A percentile compares a stretch with the other conserved stretches of the same genome.
Evolutionary conservation across 2,113 vertebrate genomes (phyloP).

Genomic region (Lagopus muta): DNA sequence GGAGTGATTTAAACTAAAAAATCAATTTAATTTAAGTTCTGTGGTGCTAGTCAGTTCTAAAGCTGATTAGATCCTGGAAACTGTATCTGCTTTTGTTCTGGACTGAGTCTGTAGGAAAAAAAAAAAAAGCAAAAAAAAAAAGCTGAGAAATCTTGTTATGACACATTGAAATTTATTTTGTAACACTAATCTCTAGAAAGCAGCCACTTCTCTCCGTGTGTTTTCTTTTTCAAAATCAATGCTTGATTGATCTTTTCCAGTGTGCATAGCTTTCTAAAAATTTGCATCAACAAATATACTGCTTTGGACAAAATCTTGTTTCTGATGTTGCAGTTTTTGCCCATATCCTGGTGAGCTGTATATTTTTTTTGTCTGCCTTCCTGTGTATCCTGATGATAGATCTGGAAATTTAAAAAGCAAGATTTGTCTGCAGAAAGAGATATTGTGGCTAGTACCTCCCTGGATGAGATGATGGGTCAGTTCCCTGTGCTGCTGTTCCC

Average conservation of each 20-base stretch:
- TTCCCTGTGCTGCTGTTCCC: background rate
- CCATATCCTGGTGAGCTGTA: background rate
- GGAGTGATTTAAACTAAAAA: background rate
- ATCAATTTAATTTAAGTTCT: background rate
- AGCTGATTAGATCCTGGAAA: background rate
- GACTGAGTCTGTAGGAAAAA: background rate
- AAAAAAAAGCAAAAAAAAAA: background rate
- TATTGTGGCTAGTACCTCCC: background rate
- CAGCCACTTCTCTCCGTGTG: background rate
- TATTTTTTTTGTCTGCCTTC: background rate
- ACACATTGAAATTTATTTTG: background rate
- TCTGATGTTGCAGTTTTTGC: background rate
- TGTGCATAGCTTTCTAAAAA: background rate
- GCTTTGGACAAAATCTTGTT: background rate
- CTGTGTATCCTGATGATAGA: accelerated
- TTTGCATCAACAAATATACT: background rate
- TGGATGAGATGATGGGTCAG: background rate
- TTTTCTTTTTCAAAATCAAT: background rate
- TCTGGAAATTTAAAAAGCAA: background rate
- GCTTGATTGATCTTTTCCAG: background rate
- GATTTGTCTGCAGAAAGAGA: background rate
- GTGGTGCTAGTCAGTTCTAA: background rate
- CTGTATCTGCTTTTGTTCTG: background rate
- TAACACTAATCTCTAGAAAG: background rate
- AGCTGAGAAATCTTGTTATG: background rate